Percentiles rank a stretch among this genome's conserved stretches.
phyloP scores from a whole-genome alignment of 2,113 vertebrate species.

The Rutilus rutilus region DNA sequence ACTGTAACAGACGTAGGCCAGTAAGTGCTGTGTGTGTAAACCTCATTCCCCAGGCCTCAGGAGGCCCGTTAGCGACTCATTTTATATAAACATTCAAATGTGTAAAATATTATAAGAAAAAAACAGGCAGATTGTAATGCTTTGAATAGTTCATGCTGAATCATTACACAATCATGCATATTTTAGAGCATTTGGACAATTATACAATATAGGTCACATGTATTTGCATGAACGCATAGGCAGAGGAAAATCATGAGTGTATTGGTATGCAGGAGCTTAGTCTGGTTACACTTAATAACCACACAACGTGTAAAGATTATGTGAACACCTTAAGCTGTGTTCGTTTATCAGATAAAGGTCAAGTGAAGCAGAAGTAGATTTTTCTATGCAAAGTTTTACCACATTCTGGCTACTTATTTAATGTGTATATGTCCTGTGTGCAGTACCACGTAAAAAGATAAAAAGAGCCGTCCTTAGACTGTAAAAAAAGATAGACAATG shows the following conservation, averaged over 20 bases:
- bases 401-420: neutral
- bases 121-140: neutral
- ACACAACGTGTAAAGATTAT: neutral
- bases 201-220: neutral
- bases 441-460: neutral
- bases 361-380: neutral
- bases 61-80: too few relatives aligned
- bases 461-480: too few relatives aligned
- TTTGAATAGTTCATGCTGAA: neutral
- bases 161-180: neutral
- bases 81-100: neutral
- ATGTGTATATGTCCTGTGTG: neutral
- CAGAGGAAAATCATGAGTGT: neutral
- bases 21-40: too few relatives aligned
- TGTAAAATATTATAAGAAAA: neutral
- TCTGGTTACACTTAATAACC: neutral
- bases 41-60: too few relatives aligned
- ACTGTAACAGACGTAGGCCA: too few relatives aligned
- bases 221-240: neutral
- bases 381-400: neutral
- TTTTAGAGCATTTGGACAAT: neutral
- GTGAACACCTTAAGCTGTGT: neutral
- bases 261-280: neutral
- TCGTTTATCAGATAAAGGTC: conserved; percentile 1
- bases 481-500: too few relatives aligned